These are phyloP conservation scores for Scelioninae gen. 1 DNA, from an alignment of 2,888 invertebrate species.

Conservation along the genomic window DNA sequence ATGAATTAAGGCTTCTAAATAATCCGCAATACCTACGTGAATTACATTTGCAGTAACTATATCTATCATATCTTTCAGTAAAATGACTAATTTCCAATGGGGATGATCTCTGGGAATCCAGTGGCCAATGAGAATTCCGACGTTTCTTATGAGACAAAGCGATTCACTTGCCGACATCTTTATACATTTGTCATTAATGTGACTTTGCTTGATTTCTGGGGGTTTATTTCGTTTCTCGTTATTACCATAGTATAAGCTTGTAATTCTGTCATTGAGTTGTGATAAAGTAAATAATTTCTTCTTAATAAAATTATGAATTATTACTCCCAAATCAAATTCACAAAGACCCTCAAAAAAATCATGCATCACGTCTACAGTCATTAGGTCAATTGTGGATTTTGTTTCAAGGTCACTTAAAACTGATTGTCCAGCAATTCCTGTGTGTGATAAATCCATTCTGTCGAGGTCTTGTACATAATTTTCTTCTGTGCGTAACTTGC, in stretches of 20 bases:
- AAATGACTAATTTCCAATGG: constrained; percentile 16
- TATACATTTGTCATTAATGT: constrained; percentile 22
- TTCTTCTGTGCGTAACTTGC: no score
- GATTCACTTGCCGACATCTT: constrained; percentile 36
- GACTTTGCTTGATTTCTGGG: neutral
- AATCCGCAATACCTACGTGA: neutral
- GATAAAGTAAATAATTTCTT: neutral
- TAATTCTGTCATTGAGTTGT: neutral
- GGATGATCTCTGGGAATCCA: constrained; percentile 5
- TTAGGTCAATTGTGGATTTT: neutral
- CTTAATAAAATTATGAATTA: neutral
- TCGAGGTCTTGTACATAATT: no score
- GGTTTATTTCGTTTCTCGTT: constrained; percentile 24
- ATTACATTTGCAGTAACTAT: constrained; percentile 16
- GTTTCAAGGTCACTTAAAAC: no score
- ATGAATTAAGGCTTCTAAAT: constrained; percentile 1
- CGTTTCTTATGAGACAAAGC: constrained; percentile 11
- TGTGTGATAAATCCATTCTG: no score
- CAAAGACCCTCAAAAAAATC: neutral
- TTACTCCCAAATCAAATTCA: neutral
- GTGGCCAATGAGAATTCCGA: constrained; percentile 28
- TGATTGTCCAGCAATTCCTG: no score
- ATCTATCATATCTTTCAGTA: constrained; percentile 26
- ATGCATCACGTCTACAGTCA: neutral
- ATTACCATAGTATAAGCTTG: neutral